Evolutionary conservation across 2,888 invertebrate genomes (phyloP).

Genomic region (Drosophila anomelani): DNA sequence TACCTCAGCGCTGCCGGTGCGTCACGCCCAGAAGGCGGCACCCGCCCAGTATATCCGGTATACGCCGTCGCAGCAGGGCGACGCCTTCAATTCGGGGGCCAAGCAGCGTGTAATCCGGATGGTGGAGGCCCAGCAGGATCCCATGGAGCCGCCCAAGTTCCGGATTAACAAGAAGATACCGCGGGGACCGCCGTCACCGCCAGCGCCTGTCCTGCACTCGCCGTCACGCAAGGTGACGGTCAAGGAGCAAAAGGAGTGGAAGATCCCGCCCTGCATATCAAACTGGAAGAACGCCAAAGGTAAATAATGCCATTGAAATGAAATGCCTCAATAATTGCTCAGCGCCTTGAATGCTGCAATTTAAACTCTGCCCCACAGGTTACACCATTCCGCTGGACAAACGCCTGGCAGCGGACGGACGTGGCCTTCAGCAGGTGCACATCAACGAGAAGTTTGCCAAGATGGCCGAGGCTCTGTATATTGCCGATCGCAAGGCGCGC

Average conservation of each 20-base stretch:
- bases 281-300: slow-evolving; percentile 99
- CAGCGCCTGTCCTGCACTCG: slow-evolving; percentile 99
- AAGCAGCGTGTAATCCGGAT: slow-evolving; percentile 98
- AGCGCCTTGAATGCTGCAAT: not conserved
- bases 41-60: slow-evolving; percentile 99
- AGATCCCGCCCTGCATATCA: slow-evolving; percentile 98
- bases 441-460: slow-evolving; percentile 99
- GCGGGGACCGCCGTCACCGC: slow-evolving; percentile 98
- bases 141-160: slow-evolving; percentile 99
- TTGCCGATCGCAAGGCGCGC: slow-evolving; percentile 98
- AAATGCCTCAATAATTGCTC: not conserved
- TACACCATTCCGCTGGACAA: slow-evolving; percentile 99
- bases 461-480: slow-evolving; percentile 98
- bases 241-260: slow-evolving; percentile 99
- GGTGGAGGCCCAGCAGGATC: slow-evolving; percentile 97
- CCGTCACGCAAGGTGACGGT: slow-evolving; percentile 98
- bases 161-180: slow-evolving; percentile 99
- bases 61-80: slow-evolving; percentile 98
- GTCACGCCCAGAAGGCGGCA: slow-evolving; percentile 96
- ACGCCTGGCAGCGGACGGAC: slow-evolving; percentile 98
- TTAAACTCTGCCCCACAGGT: slow-evolving; percentile 36
- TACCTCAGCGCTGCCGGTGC: slow-evolving; percentile 97
- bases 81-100: slow-evolving; percentile 97
- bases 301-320: slow-evolving; percentile 77
- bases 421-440: slow-evolving; percentile 98